Evolutionary conservation across 2,888 invertebrate species (phyloP), one percentile per base, ranked within the genome.

Genomic region (Sussaba pulchella): DNA sequence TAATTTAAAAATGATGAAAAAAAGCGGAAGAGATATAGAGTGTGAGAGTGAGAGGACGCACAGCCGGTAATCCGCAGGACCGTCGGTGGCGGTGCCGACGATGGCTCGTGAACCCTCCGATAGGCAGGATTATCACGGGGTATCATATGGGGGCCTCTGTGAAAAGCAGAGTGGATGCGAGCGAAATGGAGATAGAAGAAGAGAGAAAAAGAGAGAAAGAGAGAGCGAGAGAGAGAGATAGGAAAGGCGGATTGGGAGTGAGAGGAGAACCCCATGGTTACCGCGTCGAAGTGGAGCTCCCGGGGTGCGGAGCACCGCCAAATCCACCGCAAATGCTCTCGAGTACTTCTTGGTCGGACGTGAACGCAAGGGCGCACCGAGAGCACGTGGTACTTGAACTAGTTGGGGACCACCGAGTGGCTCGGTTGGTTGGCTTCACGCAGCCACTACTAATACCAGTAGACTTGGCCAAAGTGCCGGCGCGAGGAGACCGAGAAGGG

Each of bases 251-350:
- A 54, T 54, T 24, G 74, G 70, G 78, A 72, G 71, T 74, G 69
- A 74, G 52, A 67, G 82, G 87, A 85, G 83, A 87, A 86, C 81
- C 83, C 86, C 84, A 88, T 87, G 87, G 88, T 87, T 86, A 88
- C 85, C 84, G 86, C 70, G 77, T 71, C 61, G 66, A 80, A 82
- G 83, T 83, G 75, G 81, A 66, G 78, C 78, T 82, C 88, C 89
- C 86, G 88, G 86, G 87, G 88, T 84, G 89, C 87, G 83, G 87
- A 90, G 89, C 86, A 90, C 91, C 90, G 89, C 91, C 90, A 91
- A 92, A 92, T 91, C 92, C 92, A 92, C 92, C 92, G 91, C 92
- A 91, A 92, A 92, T 91, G 90, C 91, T 89, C 87, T 91, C 89
- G 89, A 92, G 91, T 90, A 89, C 90, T 90, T 88, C 90, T 89